A percentile compares a stretch with the other conserved stretches of the same genome.
These are phyloP conservation scores for Drosophila nr. perissopoda DNA, from an alignment of 2,888 invertebrate species.

Conservation along the genomic window DNA sequence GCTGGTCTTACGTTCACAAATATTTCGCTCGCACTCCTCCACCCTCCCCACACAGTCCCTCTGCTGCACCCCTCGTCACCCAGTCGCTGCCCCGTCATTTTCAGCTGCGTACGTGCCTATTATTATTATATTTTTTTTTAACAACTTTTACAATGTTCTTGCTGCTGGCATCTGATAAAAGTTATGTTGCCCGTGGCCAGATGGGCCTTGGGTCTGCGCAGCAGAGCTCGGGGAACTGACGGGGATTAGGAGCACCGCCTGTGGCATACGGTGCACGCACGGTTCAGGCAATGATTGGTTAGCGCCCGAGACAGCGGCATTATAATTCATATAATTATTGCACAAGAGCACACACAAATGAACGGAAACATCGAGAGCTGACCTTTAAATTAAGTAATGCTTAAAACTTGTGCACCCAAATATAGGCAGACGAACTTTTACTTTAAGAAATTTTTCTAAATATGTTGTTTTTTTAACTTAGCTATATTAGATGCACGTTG, in stretches of 20 bases:
- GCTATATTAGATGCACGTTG: neutral
- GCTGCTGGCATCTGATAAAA: conserved; percentile 70
- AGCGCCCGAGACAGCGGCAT: conserved; percentile 32
- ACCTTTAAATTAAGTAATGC: conserved; percentile 9
- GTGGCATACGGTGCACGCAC: conserved; percentile 45
- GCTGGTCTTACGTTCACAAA: conserved; percentile 62
- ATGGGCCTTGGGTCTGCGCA: neutral
- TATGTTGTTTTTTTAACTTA: neutral
- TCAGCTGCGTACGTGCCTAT: conserved; percentile 74
- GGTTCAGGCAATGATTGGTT: conserved; percentile 41
- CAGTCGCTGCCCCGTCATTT: conserved; percentile 52
- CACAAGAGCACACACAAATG: conserved; percentile 23
- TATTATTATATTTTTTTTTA: conserved; percentile 54
- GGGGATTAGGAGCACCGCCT: conserved; percentile 36
- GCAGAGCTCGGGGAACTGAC: no score
- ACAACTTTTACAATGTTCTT: conserved; percentile 75
- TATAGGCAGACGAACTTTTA: neutral
- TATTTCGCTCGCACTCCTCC: conserved; percentile 56
- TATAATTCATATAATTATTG: conserved; percentile 49
- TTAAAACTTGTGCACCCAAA: neutral
- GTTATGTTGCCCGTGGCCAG: conserved; percentile 36
- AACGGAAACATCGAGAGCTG: conserved; percentile 4
- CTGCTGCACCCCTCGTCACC: conserved; percentile 11
- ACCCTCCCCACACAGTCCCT: neutral
- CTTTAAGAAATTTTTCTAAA: neutral